phyloP scores from a whole-genome alignment of 2,797 vertebrate species.

The Myotis myotis region DNA sequence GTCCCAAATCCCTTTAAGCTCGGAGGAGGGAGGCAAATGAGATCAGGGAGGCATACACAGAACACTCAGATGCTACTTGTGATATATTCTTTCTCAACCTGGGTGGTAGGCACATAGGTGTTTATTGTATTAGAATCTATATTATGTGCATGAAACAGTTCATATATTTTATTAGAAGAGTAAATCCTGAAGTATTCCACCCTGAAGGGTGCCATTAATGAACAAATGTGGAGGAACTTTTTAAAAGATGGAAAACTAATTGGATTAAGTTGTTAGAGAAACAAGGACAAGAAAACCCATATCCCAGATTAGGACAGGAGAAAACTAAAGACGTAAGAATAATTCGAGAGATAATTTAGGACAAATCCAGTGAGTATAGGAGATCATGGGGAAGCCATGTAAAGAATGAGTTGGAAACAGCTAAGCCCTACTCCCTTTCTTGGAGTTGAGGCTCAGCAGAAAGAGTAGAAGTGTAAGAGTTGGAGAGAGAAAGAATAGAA shows the following conservation, averaged over 20 bases:
- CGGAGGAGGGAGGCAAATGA: background rate
- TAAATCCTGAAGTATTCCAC: background rate
- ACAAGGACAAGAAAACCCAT: background rate
- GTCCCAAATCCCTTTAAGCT: background rate
- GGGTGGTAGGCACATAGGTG: background rate
- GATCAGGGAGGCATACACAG: background rate
- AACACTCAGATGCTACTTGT: background rate
- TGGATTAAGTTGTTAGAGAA: background rate
- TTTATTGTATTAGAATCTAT: background rate
- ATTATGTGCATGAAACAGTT: background rate
- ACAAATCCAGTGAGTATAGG: background rate
- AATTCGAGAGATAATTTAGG: background rate
- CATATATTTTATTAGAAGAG: background rate
- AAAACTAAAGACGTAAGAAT: background rate
- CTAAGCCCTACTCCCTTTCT: background rate
- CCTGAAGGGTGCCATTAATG: background rate
- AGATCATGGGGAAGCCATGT: background rate
- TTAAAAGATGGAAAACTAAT: background rate
- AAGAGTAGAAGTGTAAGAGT: background rate
- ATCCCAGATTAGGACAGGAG: background rate
- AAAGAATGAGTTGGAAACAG: background rate
- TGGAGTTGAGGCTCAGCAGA: background rate
- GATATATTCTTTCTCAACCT: background rate
- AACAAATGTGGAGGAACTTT: background rate
- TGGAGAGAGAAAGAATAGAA: background rate